Conservation (phyloP, 1,140 invertebrate genomes). For the Archivesica marissinica region DNA sequence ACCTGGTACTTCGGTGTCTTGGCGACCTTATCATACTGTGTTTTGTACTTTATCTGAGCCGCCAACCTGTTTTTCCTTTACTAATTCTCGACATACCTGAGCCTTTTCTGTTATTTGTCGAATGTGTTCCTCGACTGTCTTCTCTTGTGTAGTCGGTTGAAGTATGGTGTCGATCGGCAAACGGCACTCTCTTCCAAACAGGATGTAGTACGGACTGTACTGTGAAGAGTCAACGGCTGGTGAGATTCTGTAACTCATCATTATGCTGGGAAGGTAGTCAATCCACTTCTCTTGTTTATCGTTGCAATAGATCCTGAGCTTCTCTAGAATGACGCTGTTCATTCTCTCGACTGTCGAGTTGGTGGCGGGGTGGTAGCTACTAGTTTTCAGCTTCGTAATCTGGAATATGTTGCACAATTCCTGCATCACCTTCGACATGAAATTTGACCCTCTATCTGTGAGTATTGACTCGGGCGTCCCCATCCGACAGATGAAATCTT, state of each 20-base stretch:
- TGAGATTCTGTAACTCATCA: neutral
- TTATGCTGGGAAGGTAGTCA: conserved; percentile 40
- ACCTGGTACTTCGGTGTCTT: no score
- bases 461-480: conserved; percentile 53
- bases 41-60: no score
- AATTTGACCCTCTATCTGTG: conserved; percentile 54
- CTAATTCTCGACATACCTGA: no score
- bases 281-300: conserved; percentile 58
- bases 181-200: conserved; percentile 45
- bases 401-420: neutral
- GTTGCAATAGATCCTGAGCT: conserved; percentile 39
- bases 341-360: conserved; percentile 47
- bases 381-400: neutral
- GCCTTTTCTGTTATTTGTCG: no score
- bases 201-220: conserved; percentile 40
- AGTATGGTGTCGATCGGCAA: conserved; percentile 59
- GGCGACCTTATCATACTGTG: no score
- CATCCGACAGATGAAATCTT: conserved; percentile 62
- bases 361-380: conserved; percentile 57
- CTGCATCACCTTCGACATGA: conserved; percentile 56
- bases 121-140: no score
- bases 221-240: conserved; percentile 22
- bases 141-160: conserved; percentile 35
- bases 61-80: no score
- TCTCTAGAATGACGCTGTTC: conserved; percentile 36